Evolutionary conservation across 2,888 invertebrate genomes (phyloP).

Genomic region (Drosophila infuscata): DNA sequence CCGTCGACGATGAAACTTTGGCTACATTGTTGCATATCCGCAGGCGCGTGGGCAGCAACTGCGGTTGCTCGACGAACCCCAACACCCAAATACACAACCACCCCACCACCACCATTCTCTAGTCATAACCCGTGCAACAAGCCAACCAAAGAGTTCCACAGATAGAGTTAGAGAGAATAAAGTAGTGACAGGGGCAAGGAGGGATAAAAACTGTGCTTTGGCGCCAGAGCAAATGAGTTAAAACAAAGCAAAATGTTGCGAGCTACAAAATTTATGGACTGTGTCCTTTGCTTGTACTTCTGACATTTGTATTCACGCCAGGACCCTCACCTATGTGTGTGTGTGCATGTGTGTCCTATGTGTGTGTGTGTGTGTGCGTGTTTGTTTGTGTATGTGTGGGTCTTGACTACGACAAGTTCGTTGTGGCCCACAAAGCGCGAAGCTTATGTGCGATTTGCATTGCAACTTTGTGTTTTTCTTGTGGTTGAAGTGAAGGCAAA

Average conservation of each 20-base stretch:
- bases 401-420: conserved; percentile 34
- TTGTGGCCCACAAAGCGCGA: conserved; percentile 35
- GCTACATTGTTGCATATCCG: conserved; percentile 73
- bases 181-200: not conserved
- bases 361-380: conserved; percentile 8
- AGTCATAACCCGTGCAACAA: conserved; percentile 46
- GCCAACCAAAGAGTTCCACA: conserved; percentile 20
- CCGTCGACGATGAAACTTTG: conserved; percentile 56
- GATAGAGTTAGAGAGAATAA: not conserved
- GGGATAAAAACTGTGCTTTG: not conserved
- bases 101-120: not conserved
- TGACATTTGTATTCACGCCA: conserved; percentile 63
- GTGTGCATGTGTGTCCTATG: not conserved
- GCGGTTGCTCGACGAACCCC: conserved; percentile 32
- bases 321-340: conserved; percentile 8
- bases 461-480: conserved; percentile 68
- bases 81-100: not conserved
- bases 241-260: conserved; percentile 67
- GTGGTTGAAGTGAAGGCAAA: conserved; percentile 30
- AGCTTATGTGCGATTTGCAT: conserved; percentile 66
- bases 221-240: conserved; percentile 65
- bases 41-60: conserved; percentile 55
- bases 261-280: conserved; percentile 71
- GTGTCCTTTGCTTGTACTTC: conserved; percentile 58
- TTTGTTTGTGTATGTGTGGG: conserved; percentile 17